phyloP scores from a whole-genome alignment of 1,140 invertebrate genomes.

The Diuraphis noxia region DNA sequence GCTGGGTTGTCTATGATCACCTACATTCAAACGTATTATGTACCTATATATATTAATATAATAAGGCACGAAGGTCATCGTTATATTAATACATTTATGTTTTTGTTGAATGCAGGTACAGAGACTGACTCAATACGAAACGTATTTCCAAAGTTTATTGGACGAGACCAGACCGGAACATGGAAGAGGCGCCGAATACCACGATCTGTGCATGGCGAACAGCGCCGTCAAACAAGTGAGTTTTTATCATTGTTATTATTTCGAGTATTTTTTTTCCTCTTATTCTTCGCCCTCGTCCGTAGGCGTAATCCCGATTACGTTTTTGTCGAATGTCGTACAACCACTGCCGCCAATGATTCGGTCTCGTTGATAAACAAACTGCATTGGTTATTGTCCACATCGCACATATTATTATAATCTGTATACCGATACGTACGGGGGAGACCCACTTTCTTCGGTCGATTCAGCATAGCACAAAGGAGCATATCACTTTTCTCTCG shows the following conservation, averaged over 20 bases:
- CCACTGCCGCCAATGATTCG: neutral
- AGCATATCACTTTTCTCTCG: slow-evolving; percentile 47
- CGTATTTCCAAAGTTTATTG: slow-evolving; percentile 59
- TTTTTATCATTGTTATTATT: neutral
- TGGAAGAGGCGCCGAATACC: slow-evolving; percentile 50
- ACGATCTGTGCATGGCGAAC: slow-evolving; percentile 41
- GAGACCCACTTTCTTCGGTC: slow-evolving; percentile 48
- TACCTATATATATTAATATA: neutral
- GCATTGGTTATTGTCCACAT: slow-evolving; percentile 11
- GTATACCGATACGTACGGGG: neutral
- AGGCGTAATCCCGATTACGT: neutral
- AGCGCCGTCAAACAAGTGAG: slow-evolving; percentile 49
- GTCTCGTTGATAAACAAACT: neutral
- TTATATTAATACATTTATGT: neutral
- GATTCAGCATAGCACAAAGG: neutral
- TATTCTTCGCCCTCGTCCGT: neutral
- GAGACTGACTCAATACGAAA: slow-evolving; percentile 59
- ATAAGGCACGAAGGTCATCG: neutral
- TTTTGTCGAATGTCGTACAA: neutral
- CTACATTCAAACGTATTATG: too few relatives aligned
- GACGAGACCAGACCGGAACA: slow-evolving; percentile 57
- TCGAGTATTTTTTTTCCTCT: neutral
- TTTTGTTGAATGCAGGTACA: slow-evolving; percentile 58
- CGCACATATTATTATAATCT: neutral
- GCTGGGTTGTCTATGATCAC: neutral